These are phyloP conservation scores for Bubo scandiacus DNA, from an alignment of 2,113 vertebrate genomes.

Conservation along the genomic window DNA sequence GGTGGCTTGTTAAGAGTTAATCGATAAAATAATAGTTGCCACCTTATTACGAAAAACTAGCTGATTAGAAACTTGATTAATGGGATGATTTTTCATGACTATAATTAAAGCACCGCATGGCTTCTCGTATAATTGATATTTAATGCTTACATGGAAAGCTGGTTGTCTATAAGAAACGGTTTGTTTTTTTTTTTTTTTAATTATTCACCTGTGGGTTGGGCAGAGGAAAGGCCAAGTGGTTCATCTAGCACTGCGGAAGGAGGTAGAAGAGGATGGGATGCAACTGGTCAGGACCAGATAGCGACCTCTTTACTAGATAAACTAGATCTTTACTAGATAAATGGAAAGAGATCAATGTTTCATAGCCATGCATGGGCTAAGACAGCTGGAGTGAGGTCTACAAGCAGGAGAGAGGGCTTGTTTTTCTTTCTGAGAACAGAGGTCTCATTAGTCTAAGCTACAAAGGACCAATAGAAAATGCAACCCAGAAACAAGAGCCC, in stretches of 20 bases:
- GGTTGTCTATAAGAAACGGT: slow-evolving; percentile 14
- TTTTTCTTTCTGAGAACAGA: neutral
- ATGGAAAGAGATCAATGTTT: neutral
- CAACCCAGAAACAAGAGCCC: neutral
- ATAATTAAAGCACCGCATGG: slow-evolving; percentile 68
- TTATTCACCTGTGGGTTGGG: neutral
- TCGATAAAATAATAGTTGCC: slow-evolving; percentile 66
- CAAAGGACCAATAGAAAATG: neutral
- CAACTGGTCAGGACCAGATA: neutral
- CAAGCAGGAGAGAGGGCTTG: neutral
- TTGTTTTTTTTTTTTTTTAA: neutral
- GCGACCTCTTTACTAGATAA: neutral
- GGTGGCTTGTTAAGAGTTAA: slow-evolving; percentile 65
- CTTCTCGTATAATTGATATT: slow-evolving; percentile 60
- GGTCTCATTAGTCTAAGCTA: neutral
- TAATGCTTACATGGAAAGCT: slow-evolving; percentile 39
- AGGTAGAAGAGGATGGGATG: neutral
- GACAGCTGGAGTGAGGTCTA: neutral
- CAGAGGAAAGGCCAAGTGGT: neutral
- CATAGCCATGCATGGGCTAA: neutral
- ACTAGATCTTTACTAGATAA: neutral
- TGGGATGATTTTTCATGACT: slow-evolving; percentile 54
- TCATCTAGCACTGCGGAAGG: neutral
- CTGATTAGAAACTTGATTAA: slow-evolving; percentile 77
- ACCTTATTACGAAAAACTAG: slow-evolving; percentile 50